Evolutionary conservation across 1,140 invertebrate genomes (phyloP).

Genomic region (Drosophila baimaii): DNA sequence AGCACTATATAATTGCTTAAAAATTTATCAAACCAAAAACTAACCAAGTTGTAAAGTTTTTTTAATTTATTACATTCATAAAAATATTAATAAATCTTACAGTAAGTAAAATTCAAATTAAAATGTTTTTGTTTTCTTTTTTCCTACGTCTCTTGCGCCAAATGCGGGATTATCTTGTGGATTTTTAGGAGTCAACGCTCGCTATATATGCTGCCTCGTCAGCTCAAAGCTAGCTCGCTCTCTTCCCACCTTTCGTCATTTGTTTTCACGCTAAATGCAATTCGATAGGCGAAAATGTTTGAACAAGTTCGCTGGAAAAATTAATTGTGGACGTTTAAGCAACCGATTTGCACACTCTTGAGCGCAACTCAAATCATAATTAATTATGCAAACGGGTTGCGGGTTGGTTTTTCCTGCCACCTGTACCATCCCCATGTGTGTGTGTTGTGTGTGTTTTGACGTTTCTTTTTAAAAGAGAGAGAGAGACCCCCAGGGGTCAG

Average conservation of each 20-base stretch:
- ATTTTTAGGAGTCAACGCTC: slow-evolving; percentile 20
- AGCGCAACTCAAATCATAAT: slow-evolving; percentile 59
- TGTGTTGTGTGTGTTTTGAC: neutral
- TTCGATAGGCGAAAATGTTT: slow-evolving; percentile 62
- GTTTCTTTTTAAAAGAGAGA: slow-evolving; percentile 1
- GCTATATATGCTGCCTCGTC: slow-evolving; percentile 25
- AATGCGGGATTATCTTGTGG: slow-evolving; percentile 1
- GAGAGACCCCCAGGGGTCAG: slow-evolving; percentile 10
- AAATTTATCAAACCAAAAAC: too few species aligned
- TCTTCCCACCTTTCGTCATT: slow-evolving; percentile 36
- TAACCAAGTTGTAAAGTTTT: too few species aligned
- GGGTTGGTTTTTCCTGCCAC: slow-evolving; percentile 2
- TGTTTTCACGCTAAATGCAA: slow-evolving; percentile 63
- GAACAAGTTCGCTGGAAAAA: slow-evolving; percentile 63
- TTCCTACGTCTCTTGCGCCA: neutral
- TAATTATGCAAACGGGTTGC: slow-evolving; percentile 66
- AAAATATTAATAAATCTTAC: too few species aligned
- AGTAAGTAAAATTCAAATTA: neutral
- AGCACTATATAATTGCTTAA: too few species aligned
- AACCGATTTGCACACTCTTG: slow-evolving; percentile 47
- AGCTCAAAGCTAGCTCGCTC: slow-evolving; percentile 21
- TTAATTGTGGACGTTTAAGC: slow-evolving; percentile 67
- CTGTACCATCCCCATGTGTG: neutral
- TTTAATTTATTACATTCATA: too few species aligned
- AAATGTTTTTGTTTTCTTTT: neutral